Evolutionary conservation across 2,113 vertebrate species (phyloP).

Genomic region (Ailurus styani): DNA sequence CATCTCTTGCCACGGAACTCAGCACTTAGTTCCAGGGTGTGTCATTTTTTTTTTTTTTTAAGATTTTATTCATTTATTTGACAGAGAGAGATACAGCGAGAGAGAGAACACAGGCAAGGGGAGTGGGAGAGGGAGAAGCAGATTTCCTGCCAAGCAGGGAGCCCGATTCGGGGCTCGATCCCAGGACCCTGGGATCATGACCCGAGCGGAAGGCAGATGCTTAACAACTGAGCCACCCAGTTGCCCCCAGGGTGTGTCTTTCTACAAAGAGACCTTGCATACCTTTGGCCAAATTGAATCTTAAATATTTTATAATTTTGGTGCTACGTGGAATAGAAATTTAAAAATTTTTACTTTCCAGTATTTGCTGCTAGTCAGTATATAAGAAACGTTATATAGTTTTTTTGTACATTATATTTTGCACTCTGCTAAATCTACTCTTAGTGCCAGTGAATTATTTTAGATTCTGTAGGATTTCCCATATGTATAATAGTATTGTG

Average conservation of each 20-base stretch:
- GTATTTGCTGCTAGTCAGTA: not conserved
- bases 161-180: too few relatives aligned
- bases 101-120: too few relatives aligned
- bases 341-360: not conserved
- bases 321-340: not conserved
- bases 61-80: too few relatives aligned
- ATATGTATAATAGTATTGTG: not conserved
- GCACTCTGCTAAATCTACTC: not conserved
- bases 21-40: not conserved
- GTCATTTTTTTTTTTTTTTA: too few relatives aligned
- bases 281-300: not conserved
- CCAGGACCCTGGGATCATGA: too few relatives aligned
- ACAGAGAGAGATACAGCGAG: too few relatives aligned
- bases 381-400: not conserved
- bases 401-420: not conserved
- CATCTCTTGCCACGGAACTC: not conserved
- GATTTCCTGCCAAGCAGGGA: too few relatives aligned
- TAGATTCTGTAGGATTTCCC: not conserved
- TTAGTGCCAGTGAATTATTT: not conserved
- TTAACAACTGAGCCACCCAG: too few relatives aligned
- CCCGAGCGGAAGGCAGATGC: too few relatives aligned
- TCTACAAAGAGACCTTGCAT: not conserved
- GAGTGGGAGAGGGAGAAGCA: too few relatives aligned
- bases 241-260: not conserved
- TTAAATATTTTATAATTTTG: not conserved